These are phyloP conservation scores for Arctocebus calabarensis DNA, from an alignment of 2,797 vertebrate genomes.

Conservation along the genomic window DNA sequence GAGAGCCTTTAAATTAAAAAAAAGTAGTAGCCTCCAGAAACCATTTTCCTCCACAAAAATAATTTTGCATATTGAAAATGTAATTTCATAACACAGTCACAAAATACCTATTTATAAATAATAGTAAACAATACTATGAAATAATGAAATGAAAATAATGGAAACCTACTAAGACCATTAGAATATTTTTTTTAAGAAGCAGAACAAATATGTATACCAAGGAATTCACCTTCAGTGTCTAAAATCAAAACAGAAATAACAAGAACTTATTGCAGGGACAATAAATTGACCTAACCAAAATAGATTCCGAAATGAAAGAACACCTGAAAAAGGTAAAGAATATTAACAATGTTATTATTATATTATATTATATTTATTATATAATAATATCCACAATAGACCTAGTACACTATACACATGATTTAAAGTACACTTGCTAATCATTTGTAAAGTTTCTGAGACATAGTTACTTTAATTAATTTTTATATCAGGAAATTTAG, in stretches of 20 bases:
- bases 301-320: not conserved
- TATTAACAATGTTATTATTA: no score
- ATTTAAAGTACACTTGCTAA: not conserved
- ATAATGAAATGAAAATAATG: not conserved
- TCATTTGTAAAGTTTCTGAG: not conserved
- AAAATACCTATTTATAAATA: not conserved
- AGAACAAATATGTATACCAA: not conserved
- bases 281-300: not conserved
- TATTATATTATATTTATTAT: no score
- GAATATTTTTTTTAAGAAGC: not conserved
- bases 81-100: accelerated
- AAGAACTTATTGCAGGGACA: not conserved
- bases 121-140: not conserved
- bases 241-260: not conserved
- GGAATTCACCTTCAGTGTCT: not conserved
- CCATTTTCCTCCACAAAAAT: not conserved
- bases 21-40: not conserved
- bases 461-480: not conserved
- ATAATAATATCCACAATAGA: no score
- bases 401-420: no score
- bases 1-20: accelerated
- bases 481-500: not conserved
- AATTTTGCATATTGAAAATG: not conserved
- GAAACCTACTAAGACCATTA: not conserved
- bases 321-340: not conserved